phyloP scores from a whole-genome alignment of 1,140 invertebrate genomes.

The Eurosta solidaginis region DNA sequence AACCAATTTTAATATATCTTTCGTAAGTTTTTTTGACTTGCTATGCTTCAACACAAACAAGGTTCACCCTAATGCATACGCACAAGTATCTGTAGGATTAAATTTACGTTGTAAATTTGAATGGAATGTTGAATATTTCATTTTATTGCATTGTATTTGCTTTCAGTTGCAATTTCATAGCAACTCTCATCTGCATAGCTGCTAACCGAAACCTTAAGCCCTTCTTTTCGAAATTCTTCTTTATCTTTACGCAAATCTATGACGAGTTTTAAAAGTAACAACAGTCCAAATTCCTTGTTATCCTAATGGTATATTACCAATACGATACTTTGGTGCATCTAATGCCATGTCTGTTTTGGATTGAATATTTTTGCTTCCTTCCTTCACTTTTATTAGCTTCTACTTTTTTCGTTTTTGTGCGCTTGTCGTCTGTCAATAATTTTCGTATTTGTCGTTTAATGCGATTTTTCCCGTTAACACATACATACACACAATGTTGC shows the following conservation, averaged over 20 bases:
- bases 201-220: too few species aligned
- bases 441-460: neutral
- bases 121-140: slow-evolving; percentile 21
- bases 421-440: neutral
- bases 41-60: too few species aligned
- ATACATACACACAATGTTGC: neutral
- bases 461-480: neutral
- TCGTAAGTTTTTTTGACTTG: too few species aligned
- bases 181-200: neutral
- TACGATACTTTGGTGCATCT: neutral
- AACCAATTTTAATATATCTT: too few species aligned
- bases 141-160: slow-evolving; percentile 28
- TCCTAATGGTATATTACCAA: neutral
- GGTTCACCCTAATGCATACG: too few species aligned
- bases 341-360: neutral
- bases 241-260: too few species aligned
- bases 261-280: neutral
- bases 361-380: neutral
- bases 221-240: too few species aligned
- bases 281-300: neutral
- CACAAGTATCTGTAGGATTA: slow-evolving; percentile 6
- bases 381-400: neutral
- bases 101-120: neutral
- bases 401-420: too few species aligned
- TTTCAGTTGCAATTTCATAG: slow-evolving; percentile 7